Evolutionary conservation across 2,888 invertebrate species (phyloP).

Genomic region (Anthoptus insignis): DNA sequence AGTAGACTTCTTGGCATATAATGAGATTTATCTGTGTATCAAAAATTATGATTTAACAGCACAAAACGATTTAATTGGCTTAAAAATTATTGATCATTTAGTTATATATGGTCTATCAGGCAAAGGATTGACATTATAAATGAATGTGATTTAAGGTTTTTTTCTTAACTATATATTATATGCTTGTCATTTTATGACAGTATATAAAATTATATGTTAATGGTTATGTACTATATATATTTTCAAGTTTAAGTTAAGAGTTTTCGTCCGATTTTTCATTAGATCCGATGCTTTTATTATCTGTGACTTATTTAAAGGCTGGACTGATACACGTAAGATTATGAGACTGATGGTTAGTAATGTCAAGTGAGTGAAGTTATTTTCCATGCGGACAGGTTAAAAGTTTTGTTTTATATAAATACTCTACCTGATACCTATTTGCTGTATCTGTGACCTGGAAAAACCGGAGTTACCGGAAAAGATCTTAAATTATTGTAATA

Average conservation of each 20-base stretch:
- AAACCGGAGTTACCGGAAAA: too few relatives aligned
- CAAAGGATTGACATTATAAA: background rate
- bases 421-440: background rate
- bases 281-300: constrained; percentile 33
- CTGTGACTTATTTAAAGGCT: constrained; percentile 47
- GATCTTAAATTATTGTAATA: too few relatives aligned
- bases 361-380: constrained; percentile 52
- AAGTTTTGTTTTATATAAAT: constrained; percentile 1
- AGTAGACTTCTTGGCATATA: background rate
- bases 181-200: background rate
- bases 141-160: too few relatives aligned
- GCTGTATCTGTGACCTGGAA: background rate
- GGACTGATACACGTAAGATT: constrained; percentile 53
- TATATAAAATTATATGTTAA: background rate
- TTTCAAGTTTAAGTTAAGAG: constrained; percentile 13
- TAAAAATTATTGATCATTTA: background rate
- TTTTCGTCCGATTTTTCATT: constrained; percentile 19
- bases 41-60: background rate
- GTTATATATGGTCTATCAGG: too few relatives aligned
- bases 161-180: background rate
- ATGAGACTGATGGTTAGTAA: constrained; percentile 57
- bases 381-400: constrained; percentile 6
- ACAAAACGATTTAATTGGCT: background rate
- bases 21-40: background rate
- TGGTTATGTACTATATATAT: background rate